Base-by-base conservation (phyloP, 37 sponge, comb jelly and placozoan species). In the Ephydatia muelleri region DNA sequence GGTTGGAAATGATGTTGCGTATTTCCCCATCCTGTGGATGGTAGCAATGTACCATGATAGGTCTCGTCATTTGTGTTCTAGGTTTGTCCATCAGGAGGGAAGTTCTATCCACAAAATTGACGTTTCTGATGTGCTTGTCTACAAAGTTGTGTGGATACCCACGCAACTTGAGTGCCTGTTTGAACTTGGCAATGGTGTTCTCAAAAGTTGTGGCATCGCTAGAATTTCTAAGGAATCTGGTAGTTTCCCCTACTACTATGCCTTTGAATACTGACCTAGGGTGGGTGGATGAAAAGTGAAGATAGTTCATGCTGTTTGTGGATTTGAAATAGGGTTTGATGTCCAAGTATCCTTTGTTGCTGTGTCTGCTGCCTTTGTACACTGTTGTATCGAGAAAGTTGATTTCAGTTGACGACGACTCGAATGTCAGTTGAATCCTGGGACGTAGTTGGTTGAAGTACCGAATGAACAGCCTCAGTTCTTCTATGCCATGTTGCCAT, bases 261-360 rank as follows among this genome's bases (percentile, higher is more conserved):
- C 40, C 80, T 79, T 79, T 79, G 21, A 49, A 29, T 16, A 32
- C 49, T 38, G 35, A 26, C 25, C 25, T 31, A n/a, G 80, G 80
- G 49, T 79, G 80, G 28, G 14, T 28, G 21, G 80, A 79, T 9
- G 80, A 30, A 31, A 49, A 79, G 26, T 79, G 80, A 25, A 79
- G 65, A 37, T 79, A 79, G 47, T 79, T 64, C 8, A 29, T 57
- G 23, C 47, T 26, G 26, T 80, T 80, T 3, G 16, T 30, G 3
- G 2, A 22, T 80, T 80, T 80, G 19, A 66, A 68, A 66, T 31
- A 80, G 1, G 81, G 64, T 28, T 28, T 80, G 22, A 35, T 80
- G 39, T 66, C 68, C 13, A 80, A 33, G 22, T 4, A 29, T 3
- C 34, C 34, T 2, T 16, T 73, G 74, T 35, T 32, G 2, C 3